A percentile compares a stretch with the other conserved stretches of the same genome.
Evolutionary conservation across 1,140 invertebrate genomes (phyloP).

Genomic region (Arion vulgaris): DNA sequence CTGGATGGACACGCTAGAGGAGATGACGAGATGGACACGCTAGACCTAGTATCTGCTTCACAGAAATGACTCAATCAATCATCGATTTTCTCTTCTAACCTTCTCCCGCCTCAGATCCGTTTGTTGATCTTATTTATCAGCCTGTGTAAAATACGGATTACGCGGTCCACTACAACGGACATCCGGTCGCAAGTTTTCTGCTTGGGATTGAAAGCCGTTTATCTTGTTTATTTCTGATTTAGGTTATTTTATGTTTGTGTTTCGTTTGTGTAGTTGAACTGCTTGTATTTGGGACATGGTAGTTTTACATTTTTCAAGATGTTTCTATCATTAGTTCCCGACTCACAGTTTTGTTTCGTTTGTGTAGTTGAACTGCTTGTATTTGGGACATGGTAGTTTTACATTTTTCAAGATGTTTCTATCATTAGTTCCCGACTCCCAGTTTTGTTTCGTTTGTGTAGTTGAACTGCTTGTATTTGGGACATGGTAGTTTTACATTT

Average conservation of each 20-base stretch:
- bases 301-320: too few relatives aligned
- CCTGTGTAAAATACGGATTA: not conserved
- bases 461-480: too few relatives aligned
- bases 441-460: too few relatives aligned
- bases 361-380: too few relatives aligned
- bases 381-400: too few relatives aligned
- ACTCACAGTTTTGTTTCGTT: too few relatives aligned
- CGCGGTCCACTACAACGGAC: not conserved
- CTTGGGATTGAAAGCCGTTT: not conserved
- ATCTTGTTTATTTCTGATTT: conserved; percentile 7
- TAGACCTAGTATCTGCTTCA: not conserved
- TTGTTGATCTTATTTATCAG: conserved; percentile 4
- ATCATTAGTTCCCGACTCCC: too few relatives aligned
- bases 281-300: not conserved
- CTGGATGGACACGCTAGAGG: too few relatives aligned
- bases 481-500: too few relatives aligned
- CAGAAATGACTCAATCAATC: not conserved
- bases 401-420: too few relatives aligned
- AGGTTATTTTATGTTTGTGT: not conserved
- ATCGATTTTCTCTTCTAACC: not conserved
- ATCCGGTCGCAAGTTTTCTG: not conserved
- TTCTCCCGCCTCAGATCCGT: not conserved
- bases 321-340: too few relatives aligned
- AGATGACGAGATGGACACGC: too few relatives aligned
- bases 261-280: not conserved